A percentile compares a stretch with the other conserved stretches of the same genome.
These are phyloP conservation scores for Pseudotriccus pelzelni DNA, from an alignment of 2,797 vertebrate genomes.

Conservation along the genomic window DNA sequence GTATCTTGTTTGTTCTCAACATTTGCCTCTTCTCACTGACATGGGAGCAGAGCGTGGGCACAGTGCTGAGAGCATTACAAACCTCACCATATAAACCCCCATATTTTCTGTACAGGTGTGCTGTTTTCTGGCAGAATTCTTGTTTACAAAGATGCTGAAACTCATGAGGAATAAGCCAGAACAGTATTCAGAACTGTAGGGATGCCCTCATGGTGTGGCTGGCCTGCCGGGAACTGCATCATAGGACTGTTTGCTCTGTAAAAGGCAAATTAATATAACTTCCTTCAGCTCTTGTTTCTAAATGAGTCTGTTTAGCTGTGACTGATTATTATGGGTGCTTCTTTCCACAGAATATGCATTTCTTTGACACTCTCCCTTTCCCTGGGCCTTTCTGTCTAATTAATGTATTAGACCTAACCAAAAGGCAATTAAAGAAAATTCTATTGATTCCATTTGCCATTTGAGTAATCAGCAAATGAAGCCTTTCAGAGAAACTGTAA, in stretches of 20 bases:
- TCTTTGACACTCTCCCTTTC: background rate
- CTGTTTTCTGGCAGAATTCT: background rate
- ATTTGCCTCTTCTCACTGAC: background rate
- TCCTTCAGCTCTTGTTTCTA: background rate
- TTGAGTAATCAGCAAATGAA: background rate
- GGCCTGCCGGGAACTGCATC: background rate
- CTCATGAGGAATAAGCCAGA: background rate
- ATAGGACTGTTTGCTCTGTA: background rate
- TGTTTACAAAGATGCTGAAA: background rate
- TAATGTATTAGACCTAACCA: background rate
- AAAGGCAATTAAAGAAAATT: background rate
- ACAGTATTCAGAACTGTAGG: background rate
- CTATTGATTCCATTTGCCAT: background rate
- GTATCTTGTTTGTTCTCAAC: background rate
- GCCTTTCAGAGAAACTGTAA: background rate
- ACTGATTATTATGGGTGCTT: background rate
- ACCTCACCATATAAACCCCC: background rate
- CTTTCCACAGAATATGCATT: background rate
- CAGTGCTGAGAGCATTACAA: background rate
- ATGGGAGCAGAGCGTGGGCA: background rate
- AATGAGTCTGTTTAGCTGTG: background rate
- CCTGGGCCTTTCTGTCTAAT: background rate
- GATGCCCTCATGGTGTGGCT: background rate
- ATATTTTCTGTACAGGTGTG: background rate
- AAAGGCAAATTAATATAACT: background rate